These are phyloP conservation scores for Sibirionetta formosa DNA, from an alignment of 2,797 vertebrate genomes.

Conservation along the genomic window DNA sequence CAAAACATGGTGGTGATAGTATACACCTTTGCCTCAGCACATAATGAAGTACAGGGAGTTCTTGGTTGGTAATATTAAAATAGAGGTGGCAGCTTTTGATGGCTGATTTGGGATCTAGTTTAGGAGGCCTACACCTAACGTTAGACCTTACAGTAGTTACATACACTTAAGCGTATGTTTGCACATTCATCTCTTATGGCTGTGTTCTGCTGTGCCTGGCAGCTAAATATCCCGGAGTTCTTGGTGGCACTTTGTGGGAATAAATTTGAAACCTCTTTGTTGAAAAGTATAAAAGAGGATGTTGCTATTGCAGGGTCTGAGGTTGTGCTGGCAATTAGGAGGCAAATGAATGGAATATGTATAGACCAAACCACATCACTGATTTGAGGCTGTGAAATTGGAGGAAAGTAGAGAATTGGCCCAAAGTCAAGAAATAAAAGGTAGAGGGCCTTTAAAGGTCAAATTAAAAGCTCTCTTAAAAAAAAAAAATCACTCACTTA, in stretches of 20 bases:
- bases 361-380: neutral
- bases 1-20: neutral
- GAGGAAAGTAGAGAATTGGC: neutral
- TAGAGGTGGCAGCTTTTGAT: neutral
- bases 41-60: neutral
- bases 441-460: neutral
- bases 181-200: neutral
- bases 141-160: neutral
- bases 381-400: neutral
- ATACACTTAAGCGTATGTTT: neutral
- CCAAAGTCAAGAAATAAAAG: neutral
- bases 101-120: neutral
- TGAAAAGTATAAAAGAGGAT: neutral
- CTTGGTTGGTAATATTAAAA: neutral
- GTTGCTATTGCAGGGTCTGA: neutral
- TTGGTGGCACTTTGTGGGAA: neutral
- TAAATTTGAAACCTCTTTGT: neutral
- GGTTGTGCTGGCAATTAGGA: neutral
- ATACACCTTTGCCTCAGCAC: neutral
- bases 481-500: neutral
- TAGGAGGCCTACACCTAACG: neutral
- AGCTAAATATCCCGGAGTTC: neutral
- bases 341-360: neutral
- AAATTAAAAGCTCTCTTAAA: constrained; percentile 21
- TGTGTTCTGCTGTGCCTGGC: neutral